phyloP scores from a whole-genome alignment of 1,140 invertebrate genomes.

The Drosophila subpulchrella region DNA sequence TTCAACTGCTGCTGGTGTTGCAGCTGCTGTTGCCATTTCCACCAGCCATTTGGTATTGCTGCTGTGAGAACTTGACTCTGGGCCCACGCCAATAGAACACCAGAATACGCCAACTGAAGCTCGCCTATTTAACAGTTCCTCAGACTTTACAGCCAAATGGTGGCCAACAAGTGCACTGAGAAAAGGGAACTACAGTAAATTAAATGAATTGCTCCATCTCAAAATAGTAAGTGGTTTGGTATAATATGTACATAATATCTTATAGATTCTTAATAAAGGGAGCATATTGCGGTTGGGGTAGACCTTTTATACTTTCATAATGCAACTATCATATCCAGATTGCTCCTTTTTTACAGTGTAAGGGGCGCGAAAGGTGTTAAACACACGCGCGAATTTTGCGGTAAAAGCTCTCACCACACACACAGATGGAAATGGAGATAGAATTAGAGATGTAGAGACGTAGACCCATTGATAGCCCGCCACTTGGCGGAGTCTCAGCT shows the following conservation, averaged over 20 bases:
- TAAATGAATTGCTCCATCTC: no score
- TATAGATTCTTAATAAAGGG: no score
- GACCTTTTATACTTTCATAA: no score
- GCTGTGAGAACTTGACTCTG: slow-evolving; percentile 49
- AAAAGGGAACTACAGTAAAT: not conserved
- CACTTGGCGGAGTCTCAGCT: slow-evolving; percentile 48
- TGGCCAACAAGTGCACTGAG: slow-evolving; percentile 17
- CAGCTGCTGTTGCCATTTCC: slow-evolving; percentile 34
- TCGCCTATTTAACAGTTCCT: slow-evolving; percentile 35
- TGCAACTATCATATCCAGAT: no score
- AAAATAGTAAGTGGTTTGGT: no score
- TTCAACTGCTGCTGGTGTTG: slow-evolving; percentile 40
- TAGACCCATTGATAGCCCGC: slow-evolving; percentile 57
- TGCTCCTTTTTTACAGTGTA: slow-evolving; percentile 14
- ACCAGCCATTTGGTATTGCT: slow-evolving; percentile 32
- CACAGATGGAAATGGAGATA: slow-evolving; percentile 12
- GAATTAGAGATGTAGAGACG: slow-evolving; percentile 27
- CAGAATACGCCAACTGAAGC: slow-evolving; percentile 13
- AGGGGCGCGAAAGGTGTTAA: slow-evolving; percentile 72
- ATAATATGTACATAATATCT: no score
- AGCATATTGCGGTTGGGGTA: no score
- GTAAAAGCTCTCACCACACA: slow-evolving; percentile 73
- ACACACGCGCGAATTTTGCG: slow-evolving; percentile 77
- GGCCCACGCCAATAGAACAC: slow-evolving; percentile 46
- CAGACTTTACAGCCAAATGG: slow-evolving; percentile 14